Base-by-base conservation (phyloP, 2,888 invertebrate species). In the Tenthredo scrophulariae region DNA sequence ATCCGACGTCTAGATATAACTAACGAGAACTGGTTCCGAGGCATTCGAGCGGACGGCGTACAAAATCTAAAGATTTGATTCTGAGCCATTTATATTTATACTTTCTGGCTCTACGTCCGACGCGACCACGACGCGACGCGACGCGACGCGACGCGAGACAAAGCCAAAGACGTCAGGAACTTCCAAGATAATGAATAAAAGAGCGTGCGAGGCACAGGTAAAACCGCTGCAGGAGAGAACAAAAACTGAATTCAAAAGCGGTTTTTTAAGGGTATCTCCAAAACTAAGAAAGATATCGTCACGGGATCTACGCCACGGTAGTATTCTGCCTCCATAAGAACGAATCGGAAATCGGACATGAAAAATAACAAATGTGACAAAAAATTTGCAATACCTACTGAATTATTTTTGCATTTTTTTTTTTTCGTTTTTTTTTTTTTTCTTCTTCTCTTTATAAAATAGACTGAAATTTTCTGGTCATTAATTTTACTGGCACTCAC, bases 401-500 rank as follows among this genome's bases (percentile, higher is more conserved):
- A n/a, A n/a, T 54, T n/a, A 54, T 54, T n/a, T 54, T n/a, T 54
- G 54, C 54, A 54, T 54, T 6, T 54, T n/a, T 54, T 62, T 46
- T 46, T 2, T 2, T 43, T 43, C n/a, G n/a, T n/a, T n/a, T 40
- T 9, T 40, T 7, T 40, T 9, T 40, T 40, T 40, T 40, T 40
- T 40, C 6, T 54, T 7, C 6, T 2, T n/a, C 22, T 22, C 2
- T 22, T 18, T 5, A 4, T 29, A 2, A 33, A 67, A 67, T 67
- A 33, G 5, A 67, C 33, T 67, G 29, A 15, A 26, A 62, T 62
- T 26, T 62, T 10, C 62, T 67, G 43, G 15, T 43, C 9, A 43
- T 29, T 70, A 43, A n/a, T 74, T 74, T 43, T n/a, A 74, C n/a
- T n/a, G 43, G 90, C 94, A 96, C 95, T 96, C 95, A 94, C 97